Evolutionary conservation across 2,797 vertebrate species (phyloP).

Genomic region (Gallinago solitaria): DNA sequence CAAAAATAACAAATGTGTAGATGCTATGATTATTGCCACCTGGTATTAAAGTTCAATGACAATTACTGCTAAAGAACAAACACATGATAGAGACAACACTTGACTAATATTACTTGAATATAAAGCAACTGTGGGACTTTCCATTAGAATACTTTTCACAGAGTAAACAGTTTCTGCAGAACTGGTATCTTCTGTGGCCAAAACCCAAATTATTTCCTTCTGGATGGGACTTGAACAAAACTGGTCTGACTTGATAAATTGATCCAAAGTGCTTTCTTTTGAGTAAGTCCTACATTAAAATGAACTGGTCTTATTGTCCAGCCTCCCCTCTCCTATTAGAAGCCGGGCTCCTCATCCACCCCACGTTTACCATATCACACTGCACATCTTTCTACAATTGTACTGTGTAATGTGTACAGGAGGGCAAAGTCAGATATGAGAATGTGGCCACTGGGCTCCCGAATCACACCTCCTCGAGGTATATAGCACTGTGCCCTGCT

Average conservation of each 20-base stretch:
- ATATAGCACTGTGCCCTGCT: not conserved
- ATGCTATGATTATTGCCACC: not conserved
- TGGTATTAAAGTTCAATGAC: not conserved
- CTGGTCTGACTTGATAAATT: not conserved
- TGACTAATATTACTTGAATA: not conserved
- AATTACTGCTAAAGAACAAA: not conserved
- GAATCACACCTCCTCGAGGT: not conserved
- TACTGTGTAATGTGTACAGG: not conserved
- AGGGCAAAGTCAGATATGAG: not conserved
- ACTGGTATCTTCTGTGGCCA: not conserved
- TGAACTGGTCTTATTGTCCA: not conserved
- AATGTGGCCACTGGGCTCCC: not conserved
- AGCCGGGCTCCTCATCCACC: not conserved
- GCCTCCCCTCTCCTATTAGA: not conserved
- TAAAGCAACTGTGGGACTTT: not conserved
- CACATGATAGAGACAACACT: not conserved
- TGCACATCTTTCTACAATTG: not conserved
- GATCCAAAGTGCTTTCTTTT: not conserved
- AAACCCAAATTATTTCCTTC: not conserved
- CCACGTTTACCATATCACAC: fast-evolving
- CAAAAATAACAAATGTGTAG: not conserved
- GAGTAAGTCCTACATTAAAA: not conserved
- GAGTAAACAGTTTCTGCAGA: not conserved
- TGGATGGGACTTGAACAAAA: not conserved
- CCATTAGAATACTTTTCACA: not conserved